Evolutionary conservation across 2,888 invertebrate genomes (phyloP).

Genomic region (Chrysodeixis includens): DNA sequence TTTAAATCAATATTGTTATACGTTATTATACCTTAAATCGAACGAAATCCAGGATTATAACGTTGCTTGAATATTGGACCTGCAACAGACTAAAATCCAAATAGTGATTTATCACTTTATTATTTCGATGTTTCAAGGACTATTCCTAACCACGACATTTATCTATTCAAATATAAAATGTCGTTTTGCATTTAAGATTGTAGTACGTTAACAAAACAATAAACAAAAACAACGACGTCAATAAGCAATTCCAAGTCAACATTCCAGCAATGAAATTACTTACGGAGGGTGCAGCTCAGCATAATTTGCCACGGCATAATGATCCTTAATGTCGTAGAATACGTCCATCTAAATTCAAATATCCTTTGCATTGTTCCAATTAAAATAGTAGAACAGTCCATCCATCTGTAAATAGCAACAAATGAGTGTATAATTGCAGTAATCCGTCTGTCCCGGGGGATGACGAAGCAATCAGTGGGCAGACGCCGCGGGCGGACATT

Average conservation of each 20-base stretch:
- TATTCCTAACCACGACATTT: background rate
- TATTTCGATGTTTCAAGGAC: too few species aligned
- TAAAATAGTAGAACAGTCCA: constrained; percentile 47
- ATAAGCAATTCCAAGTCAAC: constrained; percentile 31
- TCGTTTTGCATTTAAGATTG: background rate
- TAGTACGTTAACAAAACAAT: constrained; percentile 11
- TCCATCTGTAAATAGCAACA: constrained; percentile 55
- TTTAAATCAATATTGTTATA: too few species aligned
- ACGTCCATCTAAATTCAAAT: constrained; percentile 20
- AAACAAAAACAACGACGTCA: constrained; percentile 18
- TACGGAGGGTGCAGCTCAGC: constrained; percentile 27
- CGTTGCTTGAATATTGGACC: too few species aligned
- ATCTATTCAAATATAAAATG: background rate
- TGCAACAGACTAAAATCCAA: too few species aligned
- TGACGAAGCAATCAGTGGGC: constrained; percentile 53
- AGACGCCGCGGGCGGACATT: constrained; percentile 55
- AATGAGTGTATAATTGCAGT: constrained; percentile 59
- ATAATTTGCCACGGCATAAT: constrained; percentile 11
- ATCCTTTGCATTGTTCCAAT: constrained; percentile 46
- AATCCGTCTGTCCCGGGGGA: constrained; percentile 53
- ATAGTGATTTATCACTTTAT: too few species aligned
- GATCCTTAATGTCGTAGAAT: constrained; percentile 19
- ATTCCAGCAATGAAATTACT: constrained; percentile 35
- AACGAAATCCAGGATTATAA: too few species aligned
- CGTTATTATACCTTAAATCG: too few species aligned